phyloP scores from a whole-genome alignment of 2,113 vertebrate species.

The Aythya baeri region DNA sequence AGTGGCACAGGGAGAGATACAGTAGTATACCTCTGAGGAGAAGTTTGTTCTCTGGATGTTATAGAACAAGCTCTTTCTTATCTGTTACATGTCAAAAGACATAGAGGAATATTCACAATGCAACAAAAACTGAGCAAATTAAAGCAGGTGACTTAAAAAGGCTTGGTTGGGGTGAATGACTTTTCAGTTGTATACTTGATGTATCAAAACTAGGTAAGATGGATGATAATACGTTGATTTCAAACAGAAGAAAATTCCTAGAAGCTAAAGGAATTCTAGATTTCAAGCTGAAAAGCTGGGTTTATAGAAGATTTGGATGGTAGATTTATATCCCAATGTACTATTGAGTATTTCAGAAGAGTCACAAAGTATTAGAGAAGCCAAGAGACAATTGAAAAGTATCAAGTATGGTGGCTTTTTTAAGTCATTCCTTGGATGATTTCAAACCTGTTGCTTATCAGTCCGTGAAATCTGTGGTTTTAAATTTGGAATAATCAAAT shows the following conservation, averaged over 20 bases:
- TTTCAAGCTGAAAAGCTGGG: neutral
- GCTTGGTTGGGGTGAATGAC: neutral
- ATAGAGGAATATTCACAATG: neutral
- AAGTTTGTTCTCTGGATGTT: neutral
- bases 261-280: neutral
- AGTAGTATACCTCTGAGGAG: neutral
- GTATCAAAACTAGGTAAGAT: neutral
- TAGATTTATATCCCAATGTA: neutral
- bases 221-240: neutral
- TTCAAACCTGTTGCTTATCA: neutral
- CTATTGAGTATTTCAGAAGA: neutral
- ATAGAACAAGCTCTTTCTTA: neutral
- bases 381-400: neutral
- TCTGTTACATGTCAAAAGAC: neutral
- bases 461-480: neutral
- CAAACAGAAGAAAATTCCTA: neutral
- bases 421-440: neutral
- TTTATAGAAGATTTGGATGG: neutral
- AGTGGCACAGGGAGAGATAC: neutral
- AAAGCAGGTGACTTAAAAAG: neutral
- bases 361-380: neutral
- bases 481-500: conserved; percentile 3
- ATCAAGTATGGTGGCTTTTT: neutral
- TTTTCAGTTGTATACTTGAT: neutral
- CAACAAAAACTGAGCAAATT: neutral